Conservation (phyloP, 2,113 vertebrate species). For the Sphyrna mokarran region DNA sequence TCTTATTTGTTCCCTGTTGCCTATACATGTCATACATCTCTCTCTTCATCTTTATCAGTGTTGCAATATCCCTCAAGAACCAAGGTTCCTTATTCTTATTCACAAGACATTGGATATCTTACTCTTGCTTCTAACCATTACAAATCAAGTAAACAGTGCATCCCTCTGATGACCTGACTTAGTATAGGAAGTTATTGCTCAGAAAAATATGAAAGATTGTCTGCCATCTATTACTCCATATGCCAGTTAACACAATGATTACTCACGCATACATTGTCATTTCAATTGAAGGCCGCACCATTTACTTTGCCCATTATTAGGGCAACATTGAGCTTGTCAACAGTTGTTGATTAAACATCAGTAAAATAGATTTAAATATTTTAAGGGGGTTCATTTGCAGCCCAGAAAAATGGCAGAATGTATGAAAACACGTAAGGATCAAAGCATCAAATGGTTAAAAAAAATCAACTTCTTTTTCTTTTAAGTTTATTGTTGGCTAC, state of each 20-base stretch:
- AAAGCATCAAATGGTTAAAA: neutral
- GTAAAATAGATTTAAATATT: neutral
- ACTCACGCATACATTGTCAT: neutral
- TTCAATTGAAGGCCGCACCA: neutral
- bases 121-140: neutral
- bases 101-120: neutral
- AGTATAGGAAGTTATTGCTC: too few species aligned
- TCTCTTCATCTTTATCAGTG: too few species aligned
- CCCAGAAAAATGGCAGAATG: neutral
- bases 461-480: neutral
- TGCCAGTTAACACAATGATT: neutral
- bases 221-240: neutral
- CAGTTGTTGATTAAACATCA: neutral
- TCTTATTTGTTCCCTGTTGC: too few species aligned
- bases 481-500: neutral
- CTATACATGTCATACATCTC: too few species aligned
- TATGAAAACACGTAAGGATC: neutral
- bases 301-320: neutral
- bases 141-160: neutral
- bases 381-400: neutral
- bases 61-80: too few species aligned
- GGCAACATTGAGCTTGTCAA: neutral
- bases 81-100: too few species aligned
- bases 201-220: neutral
- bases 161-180: neutral